Evolutionary conservation across 1,140 invertebrate species (phyloP).

Genomic region (Brachionus rubens): DNA sequence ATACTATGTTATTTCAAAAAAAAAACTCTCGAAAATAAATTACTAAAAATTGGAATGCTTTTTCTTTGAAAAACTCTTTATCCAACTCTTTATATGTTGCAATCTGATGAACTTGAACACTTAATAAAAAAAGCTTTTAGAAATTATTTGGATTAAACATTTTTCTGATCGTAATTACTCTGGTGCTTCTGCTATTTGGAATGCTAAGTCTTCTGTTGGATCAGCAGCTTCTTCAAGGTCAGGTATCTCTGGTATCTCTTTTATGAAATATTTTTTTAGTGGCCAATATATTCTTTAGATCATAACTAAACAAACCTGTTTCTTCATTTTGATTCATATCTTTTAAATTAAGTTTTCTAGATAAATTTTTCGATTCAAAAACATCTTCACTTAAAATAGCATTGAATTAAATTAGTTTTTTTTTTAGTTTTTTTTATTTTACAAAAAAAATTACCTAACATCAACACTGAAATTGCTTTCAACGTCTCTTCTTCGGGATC

Average conservation of each 20-base stretch:
- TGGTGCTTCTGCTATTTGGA: slow-evolving; percentile 41
- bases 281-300: not conserved
- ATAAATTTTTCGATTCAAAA: not conserved
- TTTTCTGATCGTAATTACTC: slow-evolving; percentile 20
- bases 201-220: slow-evolving; percentile 9
- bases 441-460: not conserved
- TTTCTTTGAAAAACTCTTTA: slow-evolving; percentile 42
- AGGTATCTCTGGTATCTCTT: slow-evolving; percentile 43
- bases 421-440: not conserved
- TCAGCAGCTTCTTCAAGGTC: slow-evolving; percentile 33
- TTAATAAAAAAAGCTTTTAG: not conserved
- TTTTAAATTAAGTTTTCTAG: slow-evolving; percentile 28
- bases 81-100: slow-evolving; percentile 43
- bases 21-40: not conserved
- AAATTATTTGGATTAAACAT: not conserved
- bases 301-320: not conserved
- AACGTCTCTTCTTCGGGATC: not conserved
- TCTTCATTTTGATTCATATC: slow-evolving; percentile 24
- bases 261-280: not conserved
- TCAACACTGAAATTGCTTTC: slow-evolving; percentile 1
- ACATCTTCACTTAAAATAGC: not conserved
- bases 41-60: slow-evolving; percentile 43
- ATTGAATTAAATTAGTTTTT: too few relatives aligned
- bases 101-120: slow-evolving; percentile 42
- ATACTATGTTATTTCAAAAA: not conserved